phyloP scores from a whole-genome alignment of 2,113 vertebrate genomes.

The Nerophis lumbriciformis region DNA sequence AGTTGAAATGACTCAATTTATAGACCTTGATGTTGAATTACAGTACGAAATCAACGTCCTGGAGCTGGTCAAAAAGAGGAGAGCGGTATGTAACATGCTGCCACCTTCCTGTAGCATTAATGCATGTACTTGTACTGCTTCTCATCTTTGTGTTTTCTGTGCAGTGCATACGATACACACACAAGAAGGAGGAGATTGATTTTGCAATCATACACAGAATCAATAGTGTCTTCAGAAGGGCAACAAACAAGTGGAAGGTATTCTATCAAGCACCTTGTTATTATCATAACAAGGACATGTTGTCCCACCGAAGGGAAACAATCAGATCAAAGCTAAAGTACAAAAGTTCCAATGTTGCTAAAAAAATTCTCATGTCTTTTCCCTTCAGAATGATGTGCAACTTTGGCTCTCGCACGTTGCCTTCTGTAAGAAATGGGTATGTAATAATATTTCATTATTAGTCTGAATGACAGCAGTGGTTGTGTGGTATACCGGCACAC shows the following conservation, averaged over 20 bases:
- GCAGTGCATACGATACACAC: constrained; percentile 84
- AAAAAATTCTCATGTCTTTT: not conserved
- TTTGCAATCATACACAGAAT: constrained; percentile 80
- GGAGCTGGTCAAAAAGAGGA: constrained; percentile 88
- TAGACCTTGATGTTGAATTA: constrained; percentile 13
- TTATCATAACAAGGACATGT: not conserved
- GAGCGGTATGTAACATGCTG: constrained; percentile 76
- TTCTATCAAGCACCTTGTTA: constrained; percentile 1
- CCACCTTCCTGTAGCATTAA: not conserved
- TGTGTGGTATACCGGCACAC: too few species aligned
- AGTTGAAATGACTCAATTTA: not conserved
- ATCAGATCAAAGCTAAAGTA: not conserved
- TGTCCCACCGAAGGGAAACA: not conserved
- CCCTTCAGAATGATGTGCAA: constrained; percentile 84
- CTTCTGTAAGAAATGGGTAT: constrained; percentile 96
- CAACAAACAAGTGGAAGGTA: constrained; percentile 92
- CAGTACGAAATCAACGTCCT: constrained; percentile 94
- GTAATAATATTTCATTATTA: constrained; percentile 40
- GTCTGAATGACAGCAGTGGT: too few species aligned
- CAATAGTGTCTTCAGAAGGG: constrained; percentile 81
- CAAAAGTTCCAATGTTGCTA: too few species aligned
- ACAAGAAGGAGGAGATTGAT: constrained; percentile 95
- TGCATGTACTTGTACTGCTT: not conserved
- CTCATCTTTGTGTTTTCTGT: not conserved
- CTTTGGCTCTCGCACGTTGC: constrained; percentile 93